Base-by-base conservation (phyloP, 2,797 vertebrate species). In the Falco cherrug region DNA sequence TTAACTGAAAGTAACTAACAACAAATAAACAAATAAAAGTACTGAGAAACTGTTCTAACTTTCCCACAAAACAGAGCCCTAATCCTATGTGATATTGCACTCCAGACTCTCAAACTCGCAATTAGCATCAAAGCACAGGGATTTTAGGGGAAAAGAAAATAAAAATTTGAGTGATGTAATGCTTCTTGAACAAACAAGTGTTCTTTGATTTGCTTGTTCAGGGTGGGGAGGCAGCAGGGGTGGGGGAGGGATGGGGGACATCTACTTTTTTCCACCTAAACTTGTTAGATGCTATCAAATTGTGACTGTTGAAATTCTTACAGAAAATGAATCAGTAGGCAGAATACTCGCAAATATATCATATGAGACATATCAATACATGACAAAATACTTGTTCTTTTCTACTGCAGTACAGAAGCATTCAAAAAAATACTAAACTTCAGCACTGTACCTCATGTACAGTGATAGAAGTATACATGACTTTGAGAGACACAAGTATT, bases 81-180 rank as follows among this genome's bases (percentile, higher is more conserved):
- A 77, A 33, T 61, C 10, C 17, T 28, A 5, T 25, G 15, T 3
- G 2, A 33, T 50, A 39, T 20, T n/a, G 11, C 13, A 50, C 20
- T 26, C 11, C 33, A 20, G 61, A 53, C 3, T 47, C 19, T 59
- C 45, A 25, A 16, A 47, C 16, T 33, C 78, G 7, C 7, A 45
- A 48, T 28, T 7, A 53, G 13, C 28, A 86, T 7, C 6, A 63
- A 71, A 70, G 12, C 14, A 64, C 5, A 41, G 33, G 11, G 8
- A 11, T 37, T 11, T 6, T 1, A 0, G 3, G 5, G 3, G 2
- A 7, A 3, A 37, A 47, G 2, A 51, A 59, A 53, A 35, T 6
- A 54, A 57, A 7, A 43, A 63, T 47, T 57, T 64, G 20, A 78
- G 76, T 89, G 9, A 67, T 12, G 0, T 24, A 75, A 61, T 33